A percentile compares a stretch with the other conserved stretches of the same genome.
Conservation (phyloP, 2,113 vertebrate genomes). For the Pimephales promelas region DNA sequence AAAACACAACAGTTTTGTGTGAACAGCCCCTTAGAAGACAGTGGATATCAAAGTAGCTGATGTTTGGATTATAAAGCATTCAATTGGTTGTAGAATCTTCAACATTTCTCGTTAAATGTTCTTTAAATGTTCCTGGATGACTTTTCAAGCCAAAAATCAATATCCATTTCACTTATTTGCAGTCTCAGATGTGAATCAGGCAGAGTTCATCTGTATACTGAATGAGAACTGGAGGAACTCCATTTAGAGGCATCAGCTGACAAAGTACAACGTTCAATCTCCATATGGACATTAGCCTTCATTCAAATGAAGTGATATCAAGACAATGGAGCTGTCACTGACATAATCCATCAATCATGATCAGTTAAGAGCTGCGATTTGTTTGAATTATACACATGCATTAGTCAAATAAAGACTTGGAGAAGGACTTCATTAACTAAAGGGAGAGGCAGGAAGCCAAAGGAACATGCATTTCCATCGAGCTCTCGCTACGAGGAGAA, state of each 20-base stretch:
- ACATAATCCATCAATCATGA: slow-evolving; percentile 20
- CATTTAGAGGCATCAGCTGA: neutral
- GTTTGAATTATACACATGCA: slow-evolving; percentile 19
- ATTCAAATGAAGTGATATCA: slow-evolving; percentile 39
- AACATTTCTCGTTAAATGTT: neutral
- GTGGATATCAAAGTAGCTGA: neutral
- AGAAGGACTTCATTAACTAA: slow-evolving; percentile 18
- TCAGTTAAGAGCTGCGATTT: slow-evolving; percentile 13
- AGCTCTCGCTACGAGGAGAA: neutral
- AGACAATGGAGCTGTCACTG: slow-evolving; percentile 14
- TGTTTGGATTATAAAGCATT: neutral
- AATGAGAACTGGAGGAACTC: neutral
- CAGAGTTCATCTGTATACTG: neutral
- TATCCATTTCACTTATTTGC: neutral
- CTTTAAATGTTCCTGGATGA: neutral
- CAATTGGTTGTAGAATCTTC: neutral
- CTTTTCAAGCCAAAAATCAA: neutral
- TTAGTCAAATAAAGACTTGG: slow-evolving; percentile 30
- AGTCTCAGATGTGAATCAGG: neutral
- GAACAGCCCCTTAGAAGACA: neutral
- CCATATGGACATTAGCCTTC: slow-evolving; percentile 13
- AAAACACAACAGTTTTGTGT: neutral
- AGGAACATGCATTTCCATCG: neutral
- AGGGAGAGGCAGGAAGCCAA: neutral
- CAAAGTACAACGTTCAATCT: slow-evolving; percentile 34